Evolutionary conservation across 2,888 invertebrate genomes (phyloP), one percentile per base, ranked within the genome.

Genomic region (Eugnorisma glareosa): DNA sequence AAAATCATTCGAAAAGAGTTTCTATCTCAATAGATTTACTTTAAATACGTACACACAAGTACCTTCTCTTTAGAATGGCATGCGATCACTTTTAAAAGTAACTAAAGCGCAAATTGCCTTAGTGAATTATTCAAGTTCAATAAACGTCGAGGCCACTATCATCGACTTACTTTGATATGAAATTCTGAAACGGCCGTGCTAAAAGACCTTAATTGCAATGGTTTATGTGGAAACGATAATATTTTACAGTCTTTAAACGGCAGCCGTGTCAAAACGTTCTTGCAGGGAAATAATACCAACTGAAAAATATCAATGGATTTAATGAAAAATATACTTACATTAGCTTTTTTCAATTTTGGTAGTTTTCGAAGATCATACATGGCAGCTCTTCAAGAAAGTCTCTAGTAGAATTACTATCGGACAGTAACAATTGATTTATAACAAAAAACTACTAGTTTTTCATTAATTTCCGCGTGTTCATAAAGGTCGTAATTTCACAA

Each of bases 231-330:
- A 69, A n/a, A 28, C 13, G 7, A 31, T 13, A 69, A 1, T 21
- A 43, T 69, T 45, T 45, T n/a, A 15, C 35, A 79, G 80, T 79
- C 15, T 71, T 59, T 8, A 21, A 21, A 2, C 21, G 15, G 48
- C 15, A 40, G 11, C 31, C 31, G 31, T 5, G 10, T 21, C 2
- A 31, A n/a, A 48, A 80, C 24, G 80, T 73, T 31, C n/a, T 48
- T 40, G 21, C 1, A 35, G 11, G 1, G n/a, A 75, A 31, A 37
- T 3, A 21, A 5, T 35, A 4, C 21, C 7, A 15, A 64, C 37
- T 15, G 8, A 40, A n/a, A 31, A 79, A n/a, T 40, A 13, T 18
- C 0, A 28, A 18, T n/a, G 0, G 8, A 11, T 11, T 77, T 18
- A 21, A 18, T 28, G 15, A 51, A n/a, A 40, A n/a, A 15, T 31